These are phyloP conservation scores for Scleropages formosus DNA, from an alignment of 2,797 vertebrate species.

Conservation along the genomic window DNA sequence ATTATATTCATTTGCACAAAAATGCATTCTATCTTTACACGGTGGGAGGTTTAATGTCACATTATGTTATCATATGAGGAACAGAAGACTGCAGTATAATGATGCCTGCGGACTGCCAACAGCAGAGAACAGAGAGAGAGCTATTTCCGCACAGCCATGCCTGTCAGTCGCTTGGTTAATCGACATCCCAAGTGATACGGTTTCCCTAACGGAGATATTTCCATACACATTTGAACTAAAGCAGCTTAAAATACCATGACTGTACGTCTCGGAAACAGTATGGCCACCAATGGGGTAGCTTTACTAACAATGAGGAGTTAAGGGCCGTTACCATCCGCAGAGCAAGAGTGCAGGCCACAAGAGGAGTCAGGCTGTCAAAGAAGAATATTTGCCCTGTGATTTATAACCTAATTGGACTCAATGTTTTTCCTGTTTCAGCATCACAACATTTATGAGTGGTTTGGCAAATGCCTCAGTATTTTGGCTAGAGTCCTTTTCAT, in stretches of 20 bases:
- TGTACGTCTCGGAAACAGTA: slow-evolving; percentile 58
- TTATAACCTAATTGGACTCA: slow-evolving; percentile 36
- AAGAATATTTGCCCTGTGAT: slow-evolving; percentile 45
- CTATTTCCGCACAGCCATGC: slow-evolving; percentile 46
- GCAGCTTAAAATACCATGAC: slow-evolving; percentile 60
- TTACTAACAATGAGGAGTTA: slow-evolving; percentile 58
- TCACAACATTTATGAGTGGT: slow-evolving; percentile 51
- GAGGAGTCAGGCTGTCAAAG: slow-evolving; percentile 45
- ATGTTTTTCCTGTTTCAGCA: slow-evolving; percentile 35
- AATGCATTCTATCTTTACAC: slow-evolving; percentile 55
- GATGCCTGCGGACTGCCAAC: slow-evolving; percentile 59
- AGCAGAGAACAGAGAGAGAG: slow-evolving; percentile 47
- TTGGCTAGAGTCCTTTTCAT: slow-evolving; percentile 47
- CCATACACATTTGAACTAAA: slow-evolving; percentile 51
- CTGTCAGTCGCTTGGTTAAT: slow-evolving; percentile 51
- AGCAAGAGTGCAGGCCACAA: slow-evolving; percentile 51
- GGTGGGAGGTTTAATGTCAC: slow-evolving; percentile 55
- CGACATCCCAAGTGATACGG: slow-evolving; percentile 49
- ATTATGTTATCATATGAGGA: slow-evolving; percentile 56
- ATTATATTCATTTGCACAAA: slow-evolving; percentile 49
- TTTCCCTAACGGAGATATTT: slow-evolving; percentile 56
- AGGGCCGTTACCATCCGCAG: slow-evolving; percentile 46
- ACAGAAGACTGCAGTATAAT: slow-evolving; percentile 55
- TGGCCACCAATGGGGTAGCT: slow-evolving; percentile 55
- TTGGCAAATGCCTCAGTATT: slow-evolving; percentile 48